Percentiles rank a stretch among this genome's conserved stretches.
phyloP scores from a whole-genome alignment of 2,113 vertebrate genomes.

The Ibidorhyncha struthersii region DNA sequence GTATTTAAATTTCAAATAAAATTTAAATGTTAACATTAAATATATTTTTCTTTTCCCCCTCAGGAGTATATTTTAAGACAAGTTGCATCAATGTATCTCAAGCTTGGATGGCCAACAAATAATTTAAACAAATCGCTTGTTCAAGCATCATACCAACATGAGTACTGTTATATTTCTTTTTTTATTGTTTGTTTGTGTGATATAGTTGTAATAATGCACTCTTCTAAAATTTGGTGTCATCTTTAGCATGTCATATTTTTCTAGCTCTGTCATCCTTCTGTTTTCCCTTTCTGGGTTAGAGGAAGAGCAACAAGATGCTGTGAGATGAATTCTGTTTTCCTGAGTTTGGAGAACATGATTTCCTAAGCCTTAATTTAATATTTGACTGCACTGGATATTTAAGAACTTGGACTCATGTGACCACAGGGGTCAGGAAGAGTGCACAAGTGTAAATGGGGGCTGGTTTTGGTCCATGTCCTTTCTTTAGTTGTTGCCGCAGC shows the following conservation, averaged over 20 bases:
- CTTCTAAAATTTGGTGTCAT: not conserved
- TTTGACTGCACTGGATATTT: not conserved
- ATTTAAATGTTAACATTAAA: not conserved
- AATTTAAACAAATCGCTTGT: slow-evolving; percentile 84
- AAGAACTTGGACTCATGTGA: not conserved
- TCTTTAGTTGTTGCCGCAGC: not conserved
- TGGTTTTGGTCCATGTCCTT: not conserved
- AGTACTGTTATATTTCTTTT: slow-evolving; percentile 78
- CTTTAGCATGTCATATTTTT: not conserved
- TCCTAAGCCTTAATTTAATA: slow-evolving; percentile 1
- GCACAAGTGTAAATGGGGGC: not conserved
- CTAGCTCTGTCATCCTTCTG: not conserved
- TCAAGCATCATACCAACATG: slow-evolving; percentile 90
- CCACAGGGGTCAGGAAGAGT: not conserved
- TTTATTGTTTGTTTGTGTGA: not conserved
- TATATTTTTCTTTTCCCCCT: not conserved
- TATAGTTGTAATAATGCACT: not conserved
- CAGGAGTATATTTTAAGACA: slow-evolving; percentile 96
- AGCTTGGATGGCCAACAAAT: slow-evolving; percentile 91
- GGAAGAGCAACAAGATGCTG: not conserved
- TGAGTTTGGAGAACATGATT: slow-evolving; percentile 10
- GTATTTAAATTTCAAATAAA: not conserved
- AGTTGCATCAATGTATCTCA: slow-evolving; percentile 91
- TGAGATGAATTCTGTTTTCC: not conserved
- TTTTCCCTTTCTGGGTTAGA: slow-evolving; percentile 10